Evolutionary conservation across 2,888 invertebrate species (phyloP).

Genomic region (Drosophila algonquin): DNA sequence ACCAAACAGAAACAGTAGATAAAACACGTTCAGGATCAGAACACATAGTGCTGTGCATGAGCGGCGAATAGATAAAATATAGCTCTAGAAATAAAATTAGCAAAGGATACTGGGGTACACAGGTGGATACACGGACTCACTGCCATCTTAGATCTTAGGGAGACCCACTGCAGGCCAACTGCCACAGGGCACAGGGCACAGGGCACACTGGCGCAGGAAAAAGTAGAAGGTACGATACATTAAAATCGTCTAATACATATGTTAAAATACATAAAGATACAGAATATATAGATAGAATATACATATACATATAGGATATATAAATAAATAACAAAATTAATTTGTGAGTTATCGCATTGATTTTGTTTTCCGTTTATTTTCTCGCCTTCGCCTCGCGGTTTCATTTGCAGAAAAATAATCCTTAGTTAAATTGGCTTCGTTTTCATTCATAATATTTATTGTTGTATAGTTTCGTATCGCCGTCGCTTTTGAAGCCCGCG

Average conservation of each 20-base stretch:
- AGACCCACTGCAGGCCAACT: too few relatives aligned
- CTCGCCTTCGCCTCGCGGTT: not conserved
- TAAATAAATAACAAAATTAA: conserved; percentile 34
- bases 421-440: conserved; percentile 25
- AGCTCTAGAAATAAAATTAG: conserved; percentile 11
- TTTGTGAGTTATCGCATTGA: conserved; percentile 5
- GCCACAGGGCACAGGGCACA: too few relatives aligned
- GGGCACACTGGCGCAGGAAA: not conserved
- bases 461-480: conserved; percentile 27
- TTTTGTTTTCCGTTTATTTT: conserved; percentile 20
- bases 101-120: conserved; percentile 19
- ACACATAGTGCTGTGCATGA: not conserved
- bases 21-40: not conserved
- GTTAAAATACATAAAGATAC: conserved; percentile 39
- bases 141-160: not conserved
- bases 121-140: not conserved
- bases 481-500: conserved; percentile 64
- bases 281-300: conserved; percentile 5
- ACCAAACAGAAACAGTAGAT: conserved; percentile 17
- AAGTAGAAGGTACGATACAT: conserved; percentile 3
- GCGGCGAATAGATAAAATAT: conserved; percentile 12
- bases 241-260: conserved; percentile 47
- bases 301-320: not conserved
- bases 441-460: conserved; percentile 47
- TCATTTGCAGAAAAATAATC: not conserved